Evolutionary conservation across 2,888 invertebrate genomes (phyloP).

Genomic region (Listrodromus nycthemerus): DNA sequence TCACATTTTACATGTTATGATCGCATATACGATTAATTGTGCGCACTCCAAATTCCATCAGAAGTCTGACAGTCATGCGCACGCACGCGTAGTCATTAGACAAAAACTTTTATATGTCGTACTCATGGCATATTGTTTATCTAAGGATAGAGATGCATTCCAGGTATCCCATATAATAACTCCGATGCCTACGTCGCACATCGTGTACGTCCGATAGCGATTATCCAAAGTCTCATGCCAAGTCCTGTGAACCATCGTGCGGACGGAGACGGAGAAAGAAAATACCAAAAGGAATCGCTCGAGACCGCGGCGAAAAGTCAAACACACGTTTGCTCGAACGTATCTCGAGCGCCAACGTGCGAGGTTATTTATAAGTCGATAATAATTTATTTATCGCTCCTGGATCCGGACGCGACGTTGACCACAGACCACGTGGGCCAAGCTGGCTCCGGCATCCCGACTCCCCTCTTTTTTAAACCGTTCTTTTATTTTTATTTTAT

Average conservation of each 20-base stretch:
- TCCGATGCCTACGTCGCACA: constrained; percentile 65
- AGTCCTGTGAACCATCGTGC: constrained; percentile 30
- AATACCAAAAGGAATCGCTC: constrained; percentile 3
- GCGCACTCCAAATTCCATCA: background rate
- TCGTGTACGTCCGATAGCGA: constrained; percentile 62
- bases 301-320: constrained; percentile 54
- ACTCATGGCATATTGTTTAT: constrained; percentile 39
- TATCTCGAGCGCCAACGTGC: constrained; percentile 69
- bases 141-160: constrained; percentile 12
- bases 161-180: constrained; percentile 57
- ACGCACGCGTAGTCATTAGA: background rate
- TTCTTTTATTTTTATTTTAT: constrained; percentile 16
- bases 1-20: no score
- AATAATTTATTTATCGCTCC: constrained; percentile 77
- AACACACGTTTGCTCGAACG: constrained; percentile 5
- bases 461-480: background rate
- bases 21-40: constrained; percentile 2
- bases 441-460: background rate
- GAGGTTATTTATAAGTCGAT: constrained; percentile 75
- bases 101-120: constrained; percentile 2
- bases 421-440: constrained; percentile 57
- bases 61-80: background rate
- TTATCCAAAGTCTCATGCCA: constrained; percentile 57
- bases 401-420: constrained; percentile 35
- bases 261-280: constrained; percentile 17